Base-by-base conservation (phyloP, 2,797 vertebrate genomes). In the Morus bassanus region DNA sequence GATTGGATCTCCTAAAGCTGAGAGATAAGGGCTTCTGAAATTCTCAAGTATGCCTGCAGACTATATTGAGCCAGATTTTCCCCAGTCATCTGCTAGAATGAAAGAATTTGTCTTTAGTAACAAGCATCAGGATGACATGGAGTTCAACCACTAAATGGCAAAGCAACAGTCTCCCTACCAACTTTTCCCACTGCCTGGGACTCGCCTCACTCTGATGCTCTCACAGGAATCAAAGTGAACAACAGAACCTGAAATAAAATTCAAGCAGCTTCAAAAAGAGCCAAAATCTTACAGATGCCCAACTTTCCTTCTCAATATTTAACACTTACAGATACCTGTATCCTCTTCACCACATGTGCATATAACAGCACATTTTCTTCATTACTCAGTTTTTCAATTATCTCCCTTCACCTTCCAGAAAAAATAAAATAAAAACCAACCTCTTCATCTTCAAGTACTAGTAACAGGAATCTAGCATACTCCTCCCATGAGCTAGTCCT, bases 241-340 rank as follows among this genome's bases (percentile, higher is more conserved):
- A 95, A 72, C 28, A 94, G 73, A 94, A 95, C 43, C 53, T 22
- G 57, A 96, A 96, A 88, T 61, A 87, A 94, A 96, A 91, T 43
- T 85, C 64, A 91, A 95, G 92, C 68, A 94, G 76, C 53, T 94
- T 96, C 86, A 67, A 88, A 91, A 89, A 68, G 13, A 46, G 45
- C 30, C 57, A 63, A 43, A 91, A 57, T 56, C 68, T 89, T 77
- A 86, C 2, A 5, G 46, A 76, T 59, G 67, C 24, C 60, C 54
- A 72, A 50, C 50, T 75, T 80, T 16, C n/a, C 65, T 84, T 95
- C 80, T 89, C 80, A 84, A 54, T 14, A 63, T 56, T 81, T 95
- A 88, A 67, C 39, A 73, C 59, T 57, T 67, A 67, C 22, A 84
- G 77, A 89, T 64, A 85, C 35, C 70, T 76, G 33, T 69, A 75